A percentile compares a stretch with the other conserved stretches of the same genome.
Evolutionary conservation across 2,797 vertebrate species (phyloP).

Genomic region (Gymnocypris eckloni): DNA sequence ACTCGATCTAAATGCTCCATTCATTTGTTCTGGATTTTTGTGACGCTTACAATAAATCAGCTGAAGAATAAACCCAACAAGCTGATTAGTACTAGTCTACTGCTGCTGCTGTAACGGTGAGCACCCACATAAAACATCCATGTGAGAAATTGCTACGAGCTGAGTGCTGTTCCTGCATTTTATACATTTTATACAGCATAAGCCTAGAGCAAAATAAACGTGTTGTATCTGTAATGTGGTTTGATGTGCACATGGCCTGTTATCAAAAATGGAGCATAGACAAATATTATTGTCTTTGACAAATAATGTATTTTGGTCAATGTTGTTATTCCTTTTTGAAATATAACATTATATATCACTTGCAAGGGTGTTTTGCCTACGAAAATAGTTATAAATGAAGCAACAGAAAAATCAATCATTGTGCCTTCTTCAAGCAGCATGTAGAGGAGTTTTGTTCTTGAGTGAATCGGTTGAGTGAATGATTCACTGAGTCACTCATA

Average conservation of each 20-base stretch:
- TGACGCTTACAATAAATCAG: conserved; percentile 74
- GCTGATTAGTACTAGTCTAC: conserved; percentile 72
- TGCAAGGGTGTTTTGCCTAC: no score
- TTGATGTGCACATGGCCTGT: not conserved
- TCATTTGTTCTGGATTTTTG: conserved; percentile 72
- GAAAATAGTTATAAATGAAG: not conserved
- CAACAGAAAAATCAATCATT: not conserved
- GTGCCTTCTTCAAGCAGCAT: not conserved
- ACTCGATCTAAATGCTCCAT: conserved; percentile 75
- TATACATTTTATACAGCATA: conserved; percentile 16
- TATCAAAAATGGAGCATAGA: not conserved
- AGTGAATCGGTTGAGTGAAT: not conserved
- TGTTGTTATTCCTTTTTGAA: not conserved
- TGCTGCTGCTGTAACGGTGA: conserved; percentile 55
- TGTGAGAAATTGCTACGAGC: conserved; percentile 46
- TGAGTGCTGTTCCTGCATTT: not conserved
- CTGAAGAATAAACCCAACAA: conserved; percentile 68
- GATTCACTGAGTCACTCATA: not conserved
- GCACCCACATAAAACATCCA: conserved; percentile 61
- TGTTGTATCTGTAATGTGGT: not conserved
- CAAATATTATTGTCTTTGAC: not conserved
- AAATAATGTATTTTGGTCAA: not conserved
- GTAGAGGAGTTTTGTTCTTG: not conserved
- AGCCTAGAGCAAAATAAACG: conserved; percentile 12
- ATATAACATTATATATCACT: not conserved